Evolutionary conservation across 2,888 invertebrate genomes (phyloP).

Genomic region (Dolichopus griseipennis): DNA sequence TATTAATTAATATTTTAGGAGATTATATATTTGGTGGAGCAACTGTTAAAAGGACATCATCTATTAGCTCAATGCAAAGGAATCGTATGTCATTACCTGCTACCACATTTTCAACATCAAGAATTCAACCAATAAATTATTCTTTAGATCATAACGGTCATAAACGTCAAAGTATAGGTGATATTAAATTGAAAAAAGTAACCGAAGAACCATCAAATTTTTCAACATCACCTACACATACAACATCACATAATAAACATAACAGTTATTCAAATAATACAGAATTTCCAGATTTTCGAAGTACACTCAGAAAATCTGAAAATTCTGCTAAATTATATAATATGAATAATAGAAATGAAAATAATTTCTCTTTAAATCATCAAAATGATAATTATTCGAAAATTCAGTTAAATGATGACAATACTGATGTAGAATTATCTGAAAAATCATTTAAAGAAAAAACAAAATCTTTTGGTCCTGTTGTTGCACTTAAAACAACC

Average conservation of each 20-base stretch:
- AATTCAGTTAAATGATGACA: constrained; percentile 7
- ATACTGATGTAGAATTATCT: constrained; percentile 18
- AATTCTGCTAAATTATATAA: constrained; percentile 19
- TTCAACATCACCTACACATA: constrained; percentile 8
- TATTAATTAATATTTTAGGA: not conserved
- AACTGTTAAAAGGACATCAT: constrained; percentile 22
- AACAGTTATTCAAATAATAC: not conserved
- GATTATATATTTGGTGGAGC: constrained; percentile 54
- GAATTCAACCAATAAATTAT: not conserved
- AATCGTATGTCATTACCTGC: constrained; percentile 22
- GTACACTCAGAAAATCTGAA: constrained; percentile 24
- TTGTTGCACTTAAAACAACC: constrained; percentile 7
- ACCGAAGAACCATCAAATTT: not conserved
- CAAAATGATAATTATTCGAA: not conserved
- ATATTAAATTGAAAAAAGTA: not conserved
- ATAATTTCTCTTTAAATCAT: constrained; percentile 10
- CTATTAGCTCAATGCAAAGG: constrained; percentile 21
- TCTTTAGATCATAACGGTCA: not conserved
- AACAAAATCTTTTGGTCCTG: constrained; percentile 15
- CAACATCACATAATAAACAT: constrained; percentile 12
- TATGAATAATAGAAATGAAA: constrained; percentile 18
- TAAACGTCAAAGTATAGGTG: not conserved
- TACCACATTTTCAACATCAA: not conserved
- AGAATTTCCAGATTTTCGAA: not conserved
- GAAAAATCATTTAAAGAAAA: constrained; percentile 17